Evolutionary conservation across 2,888 invertebrate genomes (phyloP).

Genomic region (Eubasilissa splendida): DNA sequence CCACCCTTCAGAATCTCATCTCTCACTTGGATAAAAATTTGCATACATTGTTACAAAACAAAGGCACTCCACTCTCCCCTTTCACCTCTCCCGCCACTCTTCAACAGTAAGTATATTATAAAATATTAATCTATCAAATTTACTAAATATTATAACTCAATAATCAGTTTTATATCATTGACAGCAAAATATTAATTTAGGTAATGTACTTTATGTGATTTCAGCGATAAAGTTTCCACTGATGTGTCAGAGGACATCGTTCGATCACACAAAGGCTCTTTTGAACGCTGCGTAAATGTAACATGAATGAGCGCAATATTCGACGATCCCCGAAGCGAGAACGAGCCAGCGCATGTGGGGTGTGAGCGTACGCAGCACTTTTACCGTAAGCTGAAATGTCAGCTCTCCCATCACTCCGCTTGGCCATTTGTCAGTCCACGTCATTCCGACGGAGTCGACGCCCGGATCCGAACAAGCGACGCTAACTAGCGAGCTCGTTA

Average conservation of each 20-base stretch:
- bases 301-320: not conserved
- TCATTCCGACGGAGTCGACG: slow-evolving; percentile 9
- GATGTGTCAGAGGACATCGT: slow-evolving; percentile 15
- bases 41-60: no score
- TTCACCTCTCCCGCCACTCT: no score
- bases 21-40: no score
- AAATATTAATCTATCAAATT: no score
- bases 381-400: slow-evolving; percentile 9
- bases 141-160: no score
- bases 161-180: no score
- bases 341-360: not conserved
- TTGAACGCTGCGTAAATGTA: slow-evolving; percentile 4
- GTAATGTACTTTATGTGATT: not conserved
- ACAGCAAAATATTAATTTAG: no score
- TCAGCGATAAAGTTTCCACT: slow-evolving; percentile 7
- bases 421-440: slow-evolving; percentile 37
- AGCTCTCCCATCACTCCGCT: slow-evolving; percentile 10
- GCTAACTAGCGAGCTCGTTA: slow-evolving; percentile 54
- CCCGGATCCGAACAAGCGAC: slow-evolving; percentile 44
- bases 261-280: slow-evolving; percentile 14
- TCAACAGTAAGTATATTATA: no score
- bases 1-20: no score
- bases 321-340: no score
- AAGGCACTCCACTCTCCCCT: no score
- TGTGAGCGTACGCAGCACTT: not conserved